phyloP scores from a whole-genome alignment of 2,113 vertebrate genomes.

The Eudyptes chrysolophus region DNA sequence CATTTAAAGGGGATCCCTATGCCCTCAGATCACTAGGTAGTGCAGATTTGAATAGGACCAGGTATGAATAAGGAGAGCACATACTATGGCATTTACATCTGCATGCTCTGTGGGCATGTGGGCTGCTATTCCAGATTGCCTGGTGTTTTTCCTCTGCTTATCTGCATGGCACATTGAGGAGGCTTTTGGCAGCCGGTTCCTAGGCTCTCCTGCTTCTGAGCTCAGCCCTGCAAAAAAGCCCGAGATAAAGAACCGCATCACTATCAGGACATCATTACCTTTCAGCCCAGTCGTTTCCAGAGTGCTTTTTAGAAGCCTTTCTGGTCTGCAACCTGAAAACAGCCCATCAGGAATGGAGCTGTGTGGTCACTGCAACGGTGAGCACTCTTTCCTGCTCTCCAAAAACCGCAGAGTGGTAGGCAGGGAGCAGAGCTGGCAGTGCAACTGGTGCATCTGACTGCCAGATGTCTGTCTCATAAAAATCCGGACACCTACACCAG shows the following conservation, averaged over 20 bases:
- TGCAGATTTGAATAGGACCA: neutral
- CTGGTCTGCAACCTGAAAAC: neutral
- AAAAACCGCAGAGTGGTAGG: neutral
- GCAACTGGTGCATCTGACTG: neutral
- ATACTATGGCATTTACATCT: neutral
- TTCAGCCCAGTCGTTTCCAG: neutral
- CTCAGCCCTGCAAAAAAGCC: neutral
- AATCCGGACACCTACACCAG: neutral
- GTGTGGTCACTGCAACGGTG: neutral
- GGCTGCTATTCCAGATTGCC: neutral
- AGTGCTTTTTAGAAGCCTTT: neutral
- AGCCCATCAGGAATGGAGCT: neutral
- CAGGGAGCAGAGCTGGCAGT: neutral
- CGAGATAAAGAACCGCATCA: neutral
- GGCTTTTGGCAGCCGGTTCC: neutral
- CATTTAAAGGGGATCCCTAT: neutral
- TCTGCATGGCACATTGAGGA: neutral
- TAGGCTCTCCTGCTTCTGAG: neutral
- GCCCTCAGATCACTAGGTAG: neutral
- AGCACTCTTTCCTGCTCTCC: neutral
- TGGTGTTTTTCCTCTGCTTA: slow-evolving; percentile 13
- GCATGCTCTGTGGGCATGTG: neutral
- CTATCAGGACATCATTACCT: neutral
- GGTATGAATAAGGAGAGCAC: neutral
- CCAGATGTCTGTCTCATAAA: neutral